A percentile compares a stretch with the other conserved stretches of the same genome.
Evolutionary conservation across 2,113 vertebrate genomes (phyloP).

Genomic region (Pituophis catenifer): DNA sequence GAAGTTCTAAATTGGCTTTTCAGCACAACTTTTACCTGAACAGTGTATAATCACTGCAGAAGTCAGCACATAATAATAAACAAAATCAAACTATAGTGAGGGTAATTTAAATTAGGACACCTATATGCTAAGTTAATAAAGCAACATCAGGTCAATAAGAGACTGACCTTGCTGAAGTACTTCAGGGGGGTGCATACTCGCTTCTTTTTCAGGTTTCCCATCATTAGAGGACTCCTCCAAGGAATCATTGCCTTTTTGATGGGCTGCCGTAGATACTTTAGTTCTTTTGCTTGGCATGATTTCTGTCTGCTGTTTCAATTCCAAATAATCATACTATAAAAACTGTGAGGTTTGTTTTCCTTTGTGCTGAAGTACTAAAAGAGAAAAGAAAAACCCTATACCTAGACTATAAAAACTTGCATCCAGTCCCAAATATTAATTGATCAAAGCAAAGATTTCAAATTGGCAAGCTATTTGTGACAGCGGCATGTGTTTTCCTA

Average conservation of each 20-base stretch:
- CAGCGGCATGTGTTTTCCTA: neutral
- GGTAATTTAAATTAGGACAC: neutral
- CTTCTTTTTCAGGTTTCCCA: conserved; percentile 66
- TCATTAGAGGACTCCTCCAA: conserved; percentile 73
- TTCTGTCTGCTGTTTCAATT: conserved; percentile 47
- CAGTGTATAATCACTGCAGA: conserved; percentile 7
- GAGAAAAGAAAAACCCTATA: conserved; percentile 48
- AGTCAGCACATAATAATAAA: conserved; percentile 7
- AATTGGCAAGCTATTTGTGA: neutral
- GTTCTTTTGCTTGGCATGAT: conserved; percentile 80
- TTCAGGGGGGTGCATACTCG: neutral
- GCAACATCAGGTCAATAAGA: neutral
- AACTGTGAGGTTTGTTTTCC: conserved; percentile 21
- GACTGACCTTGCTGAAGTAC: conserved; percentile 53
- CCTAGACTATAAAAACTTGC: conserved; percentile 23
- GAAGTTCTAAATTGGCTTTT: conserved; percentile 18
- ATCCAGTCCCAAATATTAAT: conserved; percentile 21
- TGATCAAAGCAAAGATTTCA: neutral
- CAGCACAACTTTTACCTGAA: conserved; percentile 42
- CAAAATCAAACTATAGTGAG: neutral
- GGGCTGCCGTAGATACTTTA: conserved; percentile 77
- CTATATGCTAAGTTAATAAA: neutral
- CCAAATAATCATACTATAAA: conserved; percentile 50
- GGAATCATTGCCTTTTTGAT: conserved; percentile 58
- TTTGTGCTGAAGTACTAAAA: conserved; percentile 52